phyloP scores from a whole-genome alignment of 2,888 invertebrate species.

The Tryphoninae sp. region DNA sequence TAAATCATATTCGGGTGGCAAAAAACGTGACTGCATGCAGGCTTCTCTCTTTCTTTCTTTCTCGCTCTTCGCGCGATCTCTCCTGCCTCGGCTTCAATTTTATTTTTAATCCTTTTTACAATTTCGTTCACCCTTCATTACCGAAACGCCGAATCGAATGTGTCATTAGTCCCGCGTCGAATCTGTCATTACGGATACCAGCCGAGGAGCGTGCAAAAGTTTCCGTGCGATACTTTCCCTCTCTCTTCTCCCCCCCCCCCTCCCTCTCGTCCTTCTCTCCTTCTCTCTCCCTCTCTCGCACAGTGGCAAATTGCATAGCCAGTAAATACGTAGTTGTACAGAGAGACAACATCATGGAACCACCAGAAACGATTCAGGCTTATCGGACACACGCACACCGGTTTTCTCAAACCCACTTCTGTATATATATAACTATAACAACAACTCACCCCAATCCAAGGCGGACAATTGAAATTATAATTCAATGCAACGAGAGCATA shows the following conservation, averaged over 20 bases:
- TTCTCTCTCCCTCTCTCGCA: slow-evolving; percentile 16
- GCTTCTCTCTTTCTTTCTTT: slow-evolving; percentile 35
- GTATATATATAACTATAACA: neutral
- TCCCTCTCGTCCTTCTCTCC: neutral
- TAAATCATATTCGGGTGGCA: slow-evolving; percentile 58
- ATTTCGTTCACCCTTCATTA: slow-evolving; percentile 38
- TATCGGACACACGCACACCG: slow-evolving; percentile 42
- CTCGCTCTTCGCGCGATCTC: slow-evolving; percentile 45
- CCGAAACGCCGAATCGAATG: slow-evolving; percentile 60
- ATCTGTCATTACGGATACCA: slow-evolving; percentile 56
- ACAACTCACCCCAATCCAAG: neutral
- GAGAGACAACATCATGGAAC: neutral
- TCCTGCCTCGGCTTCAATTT: slow-evolving; percentile 32
- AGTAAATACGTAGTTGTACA: slow-evolving; percentile 3
- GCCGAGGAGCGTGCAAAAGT: slow-evolving; percentile 42
- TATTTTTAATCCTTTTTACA: slow-evolving; percentile 24
- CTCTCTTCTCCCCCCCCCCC: neutral
- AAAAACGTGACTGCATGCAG: slow-evolving; percentile 30
- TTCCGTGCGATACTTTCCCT: neutral
- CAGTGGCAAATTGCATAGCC: slow-evolving; percentile 58
- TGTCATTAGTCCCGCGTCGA: slow-evolving; percentile 63
- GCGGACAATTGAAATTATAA: slow-evolving; percentile 45
- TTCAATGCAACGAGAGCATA: slow-evolving; percentile 25
- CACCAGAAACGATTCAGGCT: slow-evolving; percentile 35
- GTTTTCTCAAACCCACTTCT: neutral